Base-by-base conservation (phyloP, 2,113 vertebrate species). In the Chionodraco myersi region DNA sequence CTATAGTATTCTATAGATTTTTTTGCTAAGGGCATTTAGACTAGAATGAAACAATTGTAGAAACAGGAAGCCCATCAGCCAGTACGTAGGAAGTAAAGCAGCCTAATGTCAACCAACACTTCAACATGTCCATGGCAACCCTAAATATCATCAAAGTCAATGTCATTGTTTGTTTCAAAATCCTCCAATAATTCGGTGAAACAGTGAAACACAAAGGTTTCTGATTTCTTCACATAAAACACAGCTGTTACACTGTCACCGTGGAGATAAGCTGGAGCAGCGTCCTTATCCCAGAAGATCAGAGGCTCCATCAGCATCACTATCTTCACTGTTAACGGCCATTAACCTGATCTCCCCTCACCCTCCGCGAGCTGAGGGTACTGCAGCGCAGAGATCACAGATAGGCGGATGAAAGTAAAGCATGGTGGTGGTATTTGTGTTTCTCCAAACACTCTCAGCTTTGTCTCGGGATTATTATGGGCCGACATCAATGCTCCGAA, bases 391-490 rank as follows among this genome's bases (percentile, higher is more conserved):
- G 49, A 92, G 90, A 93, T 92, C 81, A 80, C 44, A 91, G 91
- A 90, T 89, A 72, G 18, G 59, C 47, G 26, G 83, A 75, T 76
- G 83, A 92, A 89, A 86, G 85, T 7, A 72, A 89, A 93, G 82
- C 84, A 94, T 94, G 93, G 72, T 90, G 94, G 94, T 91, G 84
- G 88, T 80, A 16, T 92, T 90, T 91, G 76, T 82, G 76, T 92
- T 90, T 84, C 79, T 81, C 79, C 74, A 86, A 89, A 91, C 88
- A 85, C 87, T 73, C 82, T 77, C 58, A 70, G 89, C 85, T 84
- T 92, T 82, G 75, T 88, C 58, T 48, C 18, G 16, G 68, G 75
- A 79, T 86, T 82, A 92, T 88, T 91, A 85, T 78, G 86, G 61
- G 79, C 72, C 75, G 56, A 92, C 91, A 86, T 92, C 88, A 93